Evolutionary conservation across 1,140 invertebrate genomes (phyloP), one percentile per base, ranked within the genome.

Genomic region (Leptoteleia sp.): DNA sequence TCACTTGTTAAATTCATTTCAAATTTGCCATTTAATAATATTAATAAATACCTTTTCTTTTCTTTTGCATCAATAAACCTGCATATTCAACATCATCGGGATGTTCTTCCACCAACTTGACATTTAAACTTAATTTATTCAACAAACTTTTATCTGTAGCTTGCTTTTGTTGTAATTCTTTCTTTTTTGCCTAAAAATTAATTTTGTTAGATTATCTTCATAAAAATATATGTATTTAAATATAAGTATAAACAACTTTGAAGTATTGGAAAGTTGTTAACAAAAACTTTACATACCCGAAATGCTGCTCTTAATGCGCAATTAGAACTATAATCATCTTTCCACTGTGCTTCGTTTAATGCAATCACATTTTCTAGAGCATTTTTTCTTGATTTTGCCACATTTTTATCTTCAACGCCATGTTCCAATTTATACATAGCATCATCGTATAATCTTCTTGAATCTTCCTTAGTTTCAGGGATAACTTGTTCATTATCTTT

Each of bases 361-460:
- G n/a, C n/a, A n/a, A n/a, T n/a, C n/a, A n/a, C n/a, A n/a, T n/a
- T n/a, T 47, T 93, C 92, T 0, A 99, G 83, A 11, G 91, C 90
- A 0, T 94, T 94, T 77, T 94, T 93, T 3, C 93, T 91, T 47
- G 91, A 91, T 81, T 94, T 94, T 0, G 93, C 93, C 45, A 92
- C 92, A 78, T 91, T 91, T 78, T 93, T 91, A 90, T 99, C 98
- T 61, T 94, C 93, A 7, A 92, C 92, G 29, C 94, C 94, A 90
- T 99, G 97, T 87, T 99, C 97, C 64, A 99, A 90, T 88, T 94
- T 97, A 85, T 94, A 99, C 98, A 99, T 99, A 13, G 97, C 93
- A 93, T 99, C 97, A 82, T 96, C 95, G 79, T 95, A 96, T 16
- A 99, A 87, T 81, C 95, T 93, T 80, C 95, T 95, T 55, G 95